Evolutionary conservation across 2,888 invertebrate genomes (phyloP), one percentile per base, ranked within the genome.

Genomic region (Adela reaumurella): DNA sequence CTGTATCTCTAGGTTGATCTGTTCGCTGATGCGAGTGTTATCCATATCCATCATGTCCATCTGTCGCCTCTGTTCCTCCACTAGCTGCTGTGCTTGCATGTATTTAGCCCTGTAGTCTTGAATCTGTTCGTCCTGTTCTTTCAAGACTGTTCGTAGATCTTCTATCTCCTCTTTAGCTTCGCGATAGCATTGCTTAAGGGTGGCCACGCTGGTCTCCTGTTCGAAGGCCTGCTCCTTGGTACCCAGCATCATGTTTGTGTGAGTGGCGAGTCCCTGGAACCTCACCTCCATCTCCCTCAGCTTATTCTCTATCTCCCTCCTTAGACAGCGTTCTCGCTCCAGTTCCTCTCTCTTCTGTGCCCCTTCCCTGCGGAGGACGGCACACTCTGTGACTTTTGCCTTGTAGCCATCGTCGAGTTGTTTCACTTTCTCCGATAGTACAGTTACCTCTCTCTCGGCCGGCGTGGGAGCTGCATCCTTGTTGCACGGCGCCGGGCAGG

Each of bases 11-110:
- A 86, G 64, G 56, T 85, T 86, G 43, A 88, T 86, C 61, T 88
- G 87, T 58, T 88, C 88, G 55, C 85, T 85, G 59, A 88, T 85
- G 46, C 87, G 72, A 17, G 82, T 83, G 58, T 87, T 87, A 57
- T 88, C 88, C 81, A 87, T 81, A 58, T 88, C 87, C 84, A 88
- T 85, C 60, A 86, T 69, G 53, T 87, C 86, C 59, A 88, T 81
- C 58, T 87, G 86, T 1, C 86, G 74, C 0, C 81, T 74, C 61
- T 88, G 87, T 60, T 88, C 88, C 61, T 89, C 88, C 0, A 87
- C 86, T 46, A 82, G 65, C 62, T 88, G 86, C 58, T 87, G 87
- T 0, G 88, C 86, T 77, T 85, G 80, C 18, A 86, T 60, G 58
- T 84, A 86, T 77, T 88, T 88, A 52, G 85, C 85, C 47, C 87